Percentiles rank a stretch among this genome's conserved stretches.
phyloP scores from a whole-genome alignment of 2,797 vertebrate genomes.

The Alca torda region DNA sequence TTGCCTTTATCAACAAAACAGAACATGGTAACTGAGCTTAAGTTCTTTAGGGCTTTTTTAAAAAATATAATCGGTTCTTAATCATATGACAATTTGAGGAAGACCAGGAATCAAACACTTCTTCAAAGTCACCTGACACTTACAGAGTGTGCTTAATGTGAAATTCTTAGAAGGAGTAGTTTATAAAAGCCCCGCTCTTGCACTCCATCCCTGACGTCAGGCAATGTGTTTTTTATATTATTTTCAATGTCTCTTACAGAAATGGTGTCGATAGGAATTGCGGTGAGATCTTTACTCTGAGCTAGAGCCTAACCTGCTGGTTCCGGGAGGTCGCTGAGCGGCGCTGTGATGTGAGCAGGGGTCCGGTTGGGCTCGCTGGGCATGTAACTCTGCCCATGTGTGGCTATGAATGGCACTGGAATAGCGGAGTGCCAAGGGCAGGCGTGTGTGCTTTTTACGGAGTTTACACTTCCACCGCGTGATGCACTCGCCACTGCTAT shows the following conservation, averaged over 20 bases:
- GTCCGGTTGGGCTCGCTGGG: not conserved
- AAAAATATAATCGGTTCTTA: not conserved
- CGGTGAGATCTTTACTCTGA: not conserved
- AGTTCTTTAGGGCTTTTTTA: not conserved
- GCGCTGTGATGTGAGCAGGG: not conserved
- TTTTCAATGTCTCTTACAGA: not conserved
- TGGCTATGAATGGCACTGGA: accelerated
- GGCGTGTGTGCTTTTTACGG: not conserved
- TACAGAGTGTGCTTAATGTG: no score
- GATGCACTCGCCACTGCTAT: no score
- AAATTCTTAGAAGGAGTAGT: no score
- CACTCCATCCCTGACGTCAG: not conserved
- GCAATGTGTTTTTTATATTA: not conserved
- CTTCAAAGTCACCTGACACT: accelerated
- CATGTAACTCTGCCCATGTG: no score
- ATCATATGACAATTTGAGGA: not conserved
- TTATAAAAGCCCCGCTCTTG: no score
- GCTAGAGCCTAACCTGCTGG: not conserved
- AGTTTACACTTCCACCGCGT: no score
- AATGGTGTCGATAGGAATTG: not conserved
- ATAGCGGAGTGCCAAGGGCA: not conserved
- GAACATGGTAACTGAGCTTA: no score
- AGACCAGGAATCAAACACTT: not conserved
- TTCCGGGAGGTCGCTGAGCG: not conserved
- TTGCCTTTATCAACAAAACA: accelerated